These are phyloP conservation scores for Drosophila ercepeae DNA, from an alignment of 1,140 invertebrate genomes.

Conservation along the genomic window DNA sequence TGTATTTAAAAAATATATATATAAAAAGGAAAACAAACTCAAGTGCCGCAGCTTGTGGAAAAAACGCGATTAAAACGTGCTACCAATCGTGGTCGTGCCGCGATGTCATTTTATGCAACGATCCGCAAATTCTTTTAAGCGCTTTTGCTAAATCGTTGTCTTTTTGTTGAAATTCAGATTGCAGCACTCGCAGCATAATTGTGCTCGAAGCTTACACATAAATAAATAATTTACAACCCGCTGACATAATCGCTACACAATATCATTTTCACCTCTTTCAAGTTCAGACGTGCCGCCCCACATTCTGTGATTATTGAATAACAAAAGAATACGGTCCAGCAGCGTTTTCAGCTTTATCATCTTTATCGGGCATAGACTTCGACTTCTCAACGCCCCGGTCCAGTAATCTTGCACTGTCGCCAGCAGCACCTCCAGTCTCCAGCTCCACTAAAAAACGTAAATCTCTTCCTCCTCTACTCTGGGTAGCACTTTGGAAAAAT, in stretches of 20 bases:
- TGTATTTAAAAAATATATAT: constrained; percentile 15
- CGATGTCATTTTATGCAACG: constrained; percentile 43
- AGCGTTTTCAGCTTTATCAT: constrained; percentile 46
- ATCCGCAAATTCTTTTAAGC: constrained; percentile 38
- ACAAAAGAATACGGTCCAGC: constrained; percentile 64
- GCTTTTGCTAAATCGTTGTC: constrained; percentile 55
- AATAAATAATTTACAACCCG: constrained; percentile 59
- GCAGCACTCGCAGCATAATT: constrained; percentile 40
- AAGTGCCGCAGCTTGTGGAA: constrained; percentile 48
- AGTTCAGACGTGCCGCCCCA: constrained; percentile 73
- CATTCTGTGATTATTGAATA: constrained; percentile 71
- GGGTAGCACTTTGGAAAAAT: constrained; percentile 19
- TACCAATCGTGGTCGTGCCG: constrained; percentile 44
- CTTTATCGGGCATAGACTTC: not conserved
- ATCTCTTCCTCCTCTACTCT: constrained; percentile 15
- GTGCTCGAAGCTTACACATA: constrained; percentile 20
- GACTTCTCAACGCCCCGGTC: constrained; percentile 8
- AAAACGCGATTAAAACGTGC: constrained; percentile 68
- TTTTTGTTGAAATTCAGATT: constrained; percentile 62
- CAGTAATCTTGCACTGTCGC: constrained; percentile 54
- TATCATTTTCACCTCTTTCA: constrained; percentile 54
- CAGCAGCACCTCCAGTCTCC: constrained; percentile 28
- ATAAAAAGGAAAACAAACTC: constrained; percentile 37
- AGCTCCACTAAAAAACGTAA: constrained; percentile 67
- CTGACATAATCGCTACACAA: constrained; percentile 67